Evolutionary conservation across 2,113 vertebrate genomes (phyloP), one percentile per base, ranked within the genome.

Genomic region (Noturus placidus): DNA sequence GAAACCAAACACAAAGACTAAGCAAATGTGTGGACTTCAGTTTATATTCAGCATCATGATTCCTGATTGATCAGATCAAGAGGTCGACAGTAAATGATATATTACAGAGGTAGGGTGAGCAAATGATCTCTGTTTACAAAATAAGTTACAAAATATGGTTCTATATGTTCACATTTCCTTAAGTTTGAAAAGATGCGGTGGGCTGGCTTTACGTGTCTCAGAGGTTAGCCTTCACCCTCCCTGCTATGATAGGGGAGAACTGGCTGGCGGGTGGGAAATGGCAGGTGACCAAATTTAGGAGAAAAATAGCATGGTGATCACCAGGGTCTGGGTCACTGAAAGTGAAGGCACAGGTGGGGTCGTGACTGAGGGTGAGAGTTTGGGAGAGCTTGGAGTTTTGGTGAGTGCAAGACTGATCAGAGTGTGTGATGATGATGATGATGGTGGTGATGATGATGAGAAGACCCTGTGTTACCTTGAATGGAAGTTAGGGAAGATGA

Each of bases 401-500:
- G 1, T 81, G 72, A 35, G 35, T 87, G 85, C 52, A 83, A 27
- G 54, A 79, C 30, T 78, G 74, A 83, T 67, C 63, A 85, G 13
- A 59, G 78, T 59, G 83, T 85, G 87, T 76, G 52, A 0, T 11
- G 42, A 7, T 50, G 11, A 15, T n/a, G 52, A 35, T 33, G 52
- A 11, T 80, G 52, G 22, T 33, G 78, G 22, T 59, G 54, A 38
- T 79, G 50, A 30, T 30, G 27, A 59, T 85, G 52, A 79, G 67
- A 38, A 59, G 82, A 67, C 59, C 56, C 77, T 63, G 65, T 9
- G 19, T 86, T 89, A 89, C 69, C 88, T 88, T 0, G 0, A 13
- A 0, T 0, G 57, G 17, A 0, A 20, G 14, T 0, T 30, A 0
- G 4, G 38, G 1, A n/a, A 17, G 0, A 1, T 25, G 20, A 0